Percentiles rank a stretch among this genome's conserved stretches.
These are phyloP conservation scores for Archaeoteleia sp. DNA, from an alignment of 2,888 invertebrate species.

Conservation along the genomic window DNA sequence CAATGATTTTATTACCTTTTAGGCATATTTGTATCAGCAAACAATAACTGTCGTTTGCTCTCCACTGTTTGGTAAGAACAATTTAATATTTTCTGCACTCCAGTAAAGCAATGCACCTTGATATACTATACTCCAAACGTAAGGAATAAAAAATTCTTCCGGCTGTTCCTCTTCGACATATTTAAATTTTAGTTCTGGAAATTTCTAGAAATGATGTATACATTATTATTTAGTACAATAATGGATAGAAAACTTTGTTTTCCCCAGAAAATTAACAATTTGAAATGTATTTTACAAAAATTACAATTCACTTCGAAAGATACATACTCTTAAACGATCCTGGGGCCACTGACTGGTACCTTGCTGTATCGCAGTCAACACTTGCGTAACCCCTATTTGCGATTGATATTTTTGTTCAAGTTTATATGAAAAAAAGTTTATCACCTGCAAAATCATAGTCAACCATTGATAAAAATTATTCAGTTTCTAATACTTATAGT, in stretches of 20 bases:
- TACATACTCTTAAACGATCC: constrained; percentile 89
- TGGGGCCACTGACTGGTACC: constrained; percentile 95
- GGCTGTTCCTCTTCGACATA: constrained; percentile 99
- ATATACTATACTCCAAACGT: constrained; percentile 95
- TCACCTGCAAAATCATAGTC: constrained; percentile 75
- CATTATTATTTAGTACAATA: not conserved
- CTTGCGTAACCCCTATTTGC: constrained; percentile 88
- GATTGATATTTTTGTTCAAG: constrained; percentile 78
- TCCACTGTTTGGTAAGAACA: constrained; percentile 67
- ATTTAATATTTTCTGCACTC: constrained; percentile 72
- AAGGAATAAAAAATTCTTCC: constrained; percentile 99
- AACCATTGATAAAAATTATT: too few relatives aligned
- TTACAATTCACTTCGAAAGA: not conserved
- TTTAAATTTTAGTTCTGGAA: constrained; percentile 98
- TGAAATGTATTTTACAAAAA: too few relatives aligned
- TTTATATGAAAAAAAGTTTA: constrained; percentile 82
- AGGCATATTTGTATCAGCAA: constrained; percentile 69
- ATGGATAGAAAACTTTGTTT: constrained; percentile 4
- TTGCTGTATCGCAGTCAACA: constrained; percentile 90
- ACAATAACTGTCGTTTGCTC: constrained; percentile 72
- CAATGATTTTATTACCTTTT: constrained; percentile 11
- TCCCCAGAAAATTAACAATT: too few relatives aligned
- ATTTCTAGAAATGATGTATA: constrained; percentile 84
- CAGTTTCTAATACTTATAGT: too few relatives aligned
- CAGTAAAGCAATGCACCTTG: constrained; percentile 72